These are phyloP conservation scores for Amblyteles armatorius DNA, from an alignment of 2,888 invertebrate species.

Conservation along the genomic window DNA sequence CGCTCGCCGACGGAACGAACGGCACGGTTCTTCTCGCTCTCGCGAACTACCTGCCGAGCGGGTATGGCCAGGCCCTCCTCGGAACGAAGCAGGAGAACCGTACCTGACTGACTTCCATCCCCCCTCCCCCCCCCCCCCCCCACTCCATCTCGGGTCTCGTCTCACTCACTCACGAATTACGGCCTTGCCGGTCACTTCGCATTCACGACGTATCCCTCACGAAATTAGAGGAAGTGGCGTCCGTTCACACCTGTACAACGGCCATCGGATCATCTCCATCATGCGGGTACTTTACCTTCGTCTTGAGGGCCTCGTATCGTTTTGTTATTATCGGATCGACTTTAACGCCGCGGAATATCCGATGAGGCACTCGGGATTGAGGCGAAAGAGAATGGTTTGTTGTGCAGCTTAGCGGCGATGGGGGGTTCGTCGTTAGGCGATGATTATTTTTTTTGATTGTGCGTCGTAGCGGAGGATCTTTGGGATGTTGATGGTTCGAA, in stretches of 20 bases:
- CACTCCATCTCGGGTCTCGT: not conserved
- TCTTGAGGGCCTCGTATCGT: not conserved
- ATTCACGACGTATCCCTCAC: slow-evolving; percentile 68
- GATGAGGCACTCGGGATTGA: not conserved
- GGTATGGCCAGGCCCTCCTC: slow-evolving; percentile 48
- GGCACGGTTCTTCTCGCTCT: slow-evolving; percentile 65
- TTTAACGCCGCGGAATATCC: slow-evolving; percentile 1
- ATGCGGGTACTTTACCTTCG: slow-evolving; percentile 7
- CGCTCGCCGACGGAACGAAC: slow-evolving; percentile 56
- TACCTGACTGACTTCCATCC: slow-evolving; percentile 13
- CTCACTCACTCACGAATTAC: slow-evolving; percentile 64
- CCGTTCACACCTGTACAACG: slow-evolving; percentile 67
- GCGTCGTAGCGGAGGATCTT: not conserved
- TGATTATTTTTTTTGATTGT: not conserved
- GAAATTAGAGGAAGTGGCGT: slow-evolving; percentile 70
- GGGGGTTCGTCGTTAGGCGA: not conserved
- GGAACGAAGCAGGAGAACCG: slow-evolving; percentile 10
- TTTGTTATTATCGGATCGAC: slow-evolving; percentile 17
- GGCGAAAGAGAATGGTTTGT: not conserved
- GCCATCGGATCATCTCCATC: slow-evolving; percentile 54
- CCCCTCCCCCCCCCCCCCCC: slow-evolving; percentile 5
- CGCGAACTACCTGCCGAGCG: slow-evolving; percentile 77
- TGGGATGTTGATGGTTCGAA: not conserved
- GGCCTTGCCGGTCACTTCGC: slow-evolving; percentile 69
- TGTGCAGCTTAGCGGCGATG: not conserved